A percentile compares a stretch with the other conserved stretches of the same genome.
These are phyloP conservation scores for Decapterus maruadsi DNA, from an alignment of 2,797 vertebrate species.

Conservation along the genomic window DNA sequence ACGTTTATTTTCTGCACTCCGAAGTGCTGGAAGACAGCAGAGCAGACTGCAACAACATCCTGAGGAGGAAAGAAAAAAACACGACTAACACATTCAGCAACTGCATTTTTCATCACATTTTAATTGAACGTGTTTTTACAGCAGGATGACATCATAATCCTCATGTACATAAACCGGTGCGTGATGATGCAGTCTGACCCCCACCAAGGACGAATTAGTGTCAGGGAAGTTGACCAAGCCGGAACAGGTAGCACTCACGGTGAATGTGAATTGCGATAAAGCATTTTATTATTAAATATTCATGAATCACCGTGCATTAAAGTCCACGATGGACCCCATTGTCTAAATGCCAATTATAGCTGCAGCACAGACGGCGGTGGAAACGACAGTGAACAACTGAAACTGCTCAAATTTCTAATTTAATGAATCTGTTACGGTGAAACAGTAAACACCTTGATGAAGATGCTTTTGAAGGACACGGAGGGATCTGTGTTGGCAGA, in stretches of 20 bases:
- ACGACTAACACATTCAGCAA: conserved; percentile 19
- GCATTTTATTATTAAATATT: conserved; percentile 76
- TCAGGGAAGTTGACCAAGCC: conserved; percentile 53
- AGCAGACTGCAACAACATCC: too few species aligned
- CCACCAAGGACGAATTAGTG: conserved; percentile 67
- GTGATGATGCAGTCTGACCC: conserved; percentile 19
- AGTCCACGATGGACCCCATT: conserved; percentile 7
- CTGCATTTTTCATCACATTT: conserved; percentile 28
- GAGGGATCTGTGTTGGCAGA: conserved; percentile 13
- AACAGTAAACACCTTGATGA: conserved; percentile 32
- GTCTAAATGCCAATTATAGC: conserved; percentile 74
- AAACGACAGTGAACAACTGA: conserved; percentile 17
- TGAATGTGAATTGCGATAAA: conserved; percentile 63
- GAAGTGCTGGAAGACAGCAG: too few species aligned
- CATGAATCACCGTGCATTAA: conserved; percentile 64
- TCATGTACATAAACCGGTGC: conserved; percentile 15
- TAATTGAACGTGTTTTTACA: conserved; percentile 29
- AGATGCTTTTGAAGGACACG: conserved; percentile 30
- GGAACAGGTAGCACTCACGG: conserved; percentile 51
- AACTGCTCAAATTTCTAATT: conserved; percentile 3
- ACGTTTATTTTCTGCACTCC: conserved; percentile 25
- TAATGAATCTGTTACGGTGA: too few species aligned
- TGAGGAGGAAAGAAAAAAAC: neutral
- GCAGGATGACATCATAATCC: conserved; percentile 32
- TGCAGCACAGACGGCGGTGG: conserved; percentile 35